Percentiles rank a stretch among this genome's conserved stretches.
These are phyloP conservation scores for Dasypolia templi DNA, from an alignment of 2,888 invertebrate species.

Conservation along the genomic window DNA sequence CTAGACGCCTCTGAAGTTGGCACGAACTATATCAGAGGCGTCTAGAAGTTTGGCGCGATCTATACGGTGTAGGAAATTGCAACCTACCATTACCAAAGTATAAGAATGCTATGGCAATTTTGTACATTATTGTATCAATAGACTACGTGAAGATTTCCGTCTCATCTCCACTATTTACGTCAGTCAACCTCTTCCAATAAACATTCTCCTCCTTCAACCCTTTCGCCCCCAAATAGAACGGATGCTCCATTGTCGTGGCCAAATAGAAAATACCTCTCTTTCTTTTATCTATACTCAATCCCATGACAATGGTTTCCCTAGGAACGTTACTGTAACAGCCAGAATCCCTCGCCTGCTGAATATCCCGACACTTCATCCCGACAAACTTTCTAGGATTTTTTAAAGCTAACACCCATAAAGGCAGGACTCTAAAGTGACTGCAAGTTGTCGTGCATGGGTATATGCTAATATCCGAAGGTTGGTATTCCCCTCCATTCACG, in stretches of 20 bases:
- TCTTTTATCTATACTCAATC: conserved; percentile 73
- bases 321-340: conserved; percentile 78
- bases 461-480: conserved; percentile 81
- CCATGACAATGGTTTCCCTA: conserved; percentile 79
- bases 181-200: conserved; percentile 79
- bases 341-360: conserved; percentile 84
- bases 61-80: too few species aligned
- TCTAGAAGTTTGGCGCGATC: too few species aligned
- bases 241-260: conserved; percentile 80
- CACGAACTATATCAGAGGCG: too few species aligned
- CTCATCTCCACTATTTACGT: conserved; percentile 81
- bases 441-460: conserved; percentile 84
- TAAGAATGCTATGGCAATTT: too few species aligned
- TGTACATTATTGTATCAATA: background rate
- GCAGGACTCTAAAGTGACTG: conserved; percentile 83
- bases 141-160: conserved; percentile 80
- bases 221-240: conserved; percentile 81
- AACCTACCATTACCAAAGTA: too few species aligned
- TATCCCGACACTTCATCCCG: conserved; percentile 78
- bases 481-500: conserved; percentile 86
- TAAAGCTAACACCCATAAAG: conserved; percentile 81
- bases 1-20: too few species aligned
- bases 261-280: conserved; percentile 83
- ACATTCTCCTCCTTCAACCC: conserved; percentile 80
- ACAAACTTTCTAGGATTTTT: conserved; percentile 82